Base-by-base conservation (phyloP, 2,888 invertebrate species). In the Dorcus parallelipipedus region DNA sequence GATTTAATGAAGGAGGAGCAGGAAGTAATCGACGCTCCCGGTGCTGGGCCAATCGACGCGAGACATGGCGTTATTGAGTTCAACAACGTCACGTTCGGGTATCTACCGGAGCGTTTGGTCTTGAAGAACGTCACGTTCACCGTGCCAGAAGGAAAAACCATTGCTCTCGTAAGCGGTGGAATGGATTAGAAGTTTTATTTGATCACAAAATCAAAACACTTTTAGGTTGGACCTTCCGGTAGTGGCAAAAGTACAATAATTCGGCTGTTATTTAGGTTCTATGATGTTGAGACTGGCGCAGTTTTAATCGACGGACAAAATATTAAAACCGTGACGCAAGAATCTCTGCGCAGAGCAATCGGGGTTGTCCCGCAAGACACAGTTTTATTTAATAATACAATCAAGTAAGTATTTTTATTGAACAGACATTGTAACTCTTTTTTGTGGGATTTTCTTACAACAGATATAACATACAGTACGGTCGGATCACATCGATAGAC, bases 341-440 rank as follows among this genome's bases (percentile, higher is more conserved):
- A 87, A 56, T 93, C 95, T 54, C 80, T 99, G 42, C 81, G 99
- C 9, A 82, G 86, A 67, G 85, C 86, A 49, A 95, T 99, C 67
- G 93, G 94, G 9, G 93, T 99, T 38, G 98, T 99, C 42, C 98
- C 99, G 1, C 98, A 98, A 77, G 97, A 97, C 73, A 97, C 96
- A 0, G 96, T 97, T 43, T 83, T 97, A 0, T 97, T 97, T 73
- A 97, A 97, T 75, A 93, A 94, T 71, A 87, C 90, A 40, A 93
- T 97, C 60, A 89, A 86, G 86, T 89, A 69, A 77, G 78, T 71
- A 33, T 17, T 43, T 9, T 14, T 20, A 20, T 20, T 20, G 20
- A 14, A 14, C 1, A 14, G 1, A 14, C 14, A 20, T 20, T 20
- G 20, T 1, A 3, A 20, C 20, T 1, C 14, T 14, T 14, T 14